A percentile compares a stretch with the other conserved stretches of the same genome.
phyloP scores from a whole-genome alignment of 2,113 vertebrate genomes.

The Callorhinus ursinus region DNA sequence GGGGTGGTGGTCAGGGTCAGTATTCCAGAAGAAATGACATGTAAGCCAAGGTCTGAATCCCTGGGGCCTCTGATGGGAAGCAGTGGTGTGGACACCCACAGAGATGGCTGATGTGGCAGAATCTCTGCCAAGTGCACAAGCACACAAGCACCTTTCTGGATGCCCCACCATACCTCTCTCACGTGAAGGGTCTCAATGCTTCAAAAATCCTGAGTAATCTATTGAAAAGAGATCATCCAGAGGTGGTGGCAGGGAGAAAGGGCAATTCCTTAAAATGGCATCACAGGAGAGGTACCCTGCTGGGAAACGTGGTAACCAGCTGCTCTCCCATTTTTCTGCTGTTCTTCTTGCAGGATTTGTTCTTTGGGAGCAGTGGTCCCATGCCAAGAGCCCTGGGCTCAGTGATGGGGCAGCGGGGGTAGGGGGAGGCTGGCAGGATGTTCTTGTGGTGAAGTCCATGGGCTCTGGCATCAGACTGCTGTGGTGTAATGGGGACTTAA shows the following conservation, averaged over 20 bases:
- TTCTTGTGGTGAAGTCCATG: neutral
- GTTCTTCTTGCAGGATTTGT: neutral
- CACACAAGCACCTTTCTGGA: neutral
- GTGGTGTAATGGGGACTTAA: neutral
- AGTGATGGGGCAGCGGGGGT: neutral
- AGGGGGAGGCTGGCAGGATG: too few species aligned
- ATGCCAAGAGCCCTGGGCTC: neutral
- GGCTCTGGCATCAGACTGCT: neutral
- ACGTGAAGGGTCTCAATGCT: neutral
- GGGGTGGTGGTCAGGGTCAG: neutral
- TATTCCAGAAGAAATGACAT: neutral
- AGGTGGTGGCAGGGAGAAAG: neutral
- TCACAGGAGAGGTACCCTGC: neutral
- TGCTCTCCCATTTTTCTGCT: neutral
- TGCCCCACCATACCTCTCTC: neutral
- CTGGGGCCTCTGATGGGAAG: neutral
- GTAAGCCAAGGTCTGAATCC: neutral
- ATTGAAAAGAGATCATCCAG: neutral
- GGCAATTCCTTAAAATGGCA: neutral
- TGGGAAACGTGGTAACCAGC: neutral
- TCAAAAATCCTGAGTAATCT: neutral
- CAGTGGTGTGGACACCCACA: accelerated
- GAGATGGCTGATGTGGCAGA: neutral
- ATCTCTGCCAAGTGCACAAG: neutral
- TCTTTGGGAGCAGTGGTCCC: neutral